A percentile compares a stretch with the other conserved stretches of the same genome.
Conservation (phyloP, 2,113 vertebrate species). For the Erpornis zantholeuca region DNA sequence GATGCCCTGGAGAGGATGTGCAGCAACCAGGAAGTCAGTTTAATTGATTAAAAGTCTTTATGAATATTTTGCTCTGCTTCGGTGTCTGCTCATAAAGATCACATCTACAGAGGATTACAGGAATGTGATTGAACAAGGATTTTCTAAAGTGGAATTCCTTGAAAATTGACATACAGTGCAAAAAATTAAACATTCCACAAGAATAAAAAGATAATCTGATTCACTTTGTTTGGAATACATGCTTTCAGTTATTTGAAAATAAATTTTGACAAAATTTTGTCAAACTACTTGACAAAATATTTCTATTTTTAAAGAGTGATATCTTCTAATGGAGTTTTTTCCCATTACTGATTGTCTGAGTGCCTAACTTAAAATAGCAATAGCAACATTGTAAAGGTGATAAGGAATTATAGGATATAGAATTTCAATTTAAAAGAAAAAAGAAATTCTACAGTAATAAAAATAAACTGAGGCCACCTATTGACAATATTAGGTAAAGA, state of each 20-base stretch:
- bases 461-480: not conserved
- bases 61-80: not conserved
- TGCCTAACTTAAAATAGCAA: not conserved
- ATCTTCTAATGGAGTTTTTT: not conserved
- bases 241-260: not conserved
- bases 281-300: not conserved
- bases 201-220: not conserved
- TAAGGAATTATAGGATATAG: not conserved
- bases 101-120: too few species aligned
- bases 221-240: not conserved
- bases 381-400: not conserved
- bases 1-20: not conserved
- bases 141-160: not conserved
- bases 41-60: not conserved
- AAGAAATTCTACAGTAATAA: not conserved
- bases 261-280: not conserved
- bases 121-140: not conserved
- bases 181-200: not conserved
- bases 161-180: not conserved
- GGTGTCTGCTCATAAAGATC: not conserved
- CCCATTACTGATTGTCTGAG: not conserved
- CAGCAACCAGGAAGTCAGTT: not conserved
- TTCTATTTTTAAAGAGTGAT: not conserved
- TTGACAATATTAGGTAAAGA: not conserved
- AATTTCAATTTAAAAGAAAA: not conserved